Conservation (phyloP, 2,888 invertebrate species). For the Lasiommata megera region DNA sequence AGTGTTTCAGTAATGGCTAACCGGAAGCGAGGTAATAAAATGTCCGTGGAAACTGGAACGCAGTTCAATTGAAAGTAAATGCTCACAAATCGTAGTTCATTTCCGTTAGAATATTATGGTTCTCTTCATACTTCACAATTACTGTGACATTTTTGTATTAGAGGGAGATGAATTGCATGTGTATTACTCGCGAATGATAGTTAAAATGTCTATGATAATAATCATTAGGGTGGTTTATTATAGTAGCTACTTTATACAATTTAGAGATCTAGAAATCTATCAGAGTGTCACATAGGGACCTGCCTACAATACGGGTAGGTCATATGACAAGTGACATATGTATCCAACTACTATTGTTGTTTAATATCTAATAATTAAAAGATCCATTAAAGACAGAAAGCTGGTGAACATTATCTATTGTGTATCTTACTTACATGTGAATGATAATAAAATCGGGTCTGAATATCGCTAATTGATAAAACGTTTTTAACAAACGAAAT, state of each 20-base stretch:
- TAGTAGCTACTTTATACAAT: background rate
- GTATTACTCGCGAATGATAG: conserved; percentile 30
- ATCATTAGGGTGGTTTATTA: conserved; percentile 46
- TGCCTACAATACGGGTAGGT: too few relatives aligned
- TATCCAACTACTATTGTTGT: too few relatives aligned
- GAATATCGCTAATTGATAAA: too few relatives aligned
- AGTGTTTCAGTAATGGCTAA: conserved; percentile 1
- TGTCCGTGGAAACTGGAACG: conserved; percentile 1
- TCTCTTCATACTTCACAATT: conserved; percentile 2
- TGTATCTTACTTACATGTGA: too few relatives aligned
- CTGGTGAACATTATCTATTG: too few relatives aligned
- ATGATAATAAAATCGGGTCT: too few relatives aligned
- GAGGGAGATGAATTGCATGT: conserved; percentile 27
- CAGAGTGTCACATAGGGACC: background rate
- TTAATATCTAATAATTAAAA: too few relatives aligned
- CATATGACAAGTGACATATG: too few relatives aligned
- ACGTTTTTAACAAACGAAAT: too few relatives aligned
- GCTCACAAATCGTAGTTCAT: background rate
- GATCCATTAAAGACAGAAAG: too few relatives aligned
- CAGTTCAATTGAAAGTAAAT: conserved; percentile 10
- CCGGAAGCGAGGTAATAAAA: conserved; percentile 7
- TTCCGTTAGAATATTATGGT: conserved; percentile 1
- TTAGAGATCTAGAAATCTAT: too few relatives aligned
- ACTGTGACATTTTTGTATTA: conserved; percentile 3
- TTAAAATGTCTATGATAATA: conserved; percentile 58